Percentiles rank a stretch among this genome's conserved stretches.
Conservation (phyloP, 2,888 invertebrate genomes). For the Adineta ricciae region DNA sequence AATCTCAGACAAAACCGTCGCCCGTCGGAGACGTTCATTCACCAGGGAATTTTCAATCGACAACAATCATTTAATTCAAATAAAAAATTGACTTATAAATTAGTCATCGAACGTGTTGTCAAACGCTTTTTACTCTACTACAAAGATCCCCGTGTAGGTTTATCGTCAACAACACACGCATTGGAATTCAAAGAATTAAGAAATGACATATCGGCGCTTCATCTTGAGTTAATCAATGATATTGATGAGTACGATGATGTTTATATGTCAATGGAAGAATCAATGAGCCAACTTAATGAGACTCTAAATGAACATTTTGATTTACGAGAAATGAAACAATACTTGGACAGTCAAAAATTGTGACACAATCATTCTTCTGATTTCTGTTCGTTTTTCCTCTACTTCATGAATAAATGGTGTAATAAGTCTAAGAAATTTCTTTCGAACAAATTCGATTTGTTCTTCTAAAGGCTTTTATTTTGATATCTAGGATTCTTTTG, state of each 20-base stretch:
- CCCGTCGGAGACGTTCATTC: neutral
- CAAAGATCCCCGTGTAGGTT: constrained; percentile 47
- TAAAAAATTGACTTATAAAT: constrained; percentile 34
- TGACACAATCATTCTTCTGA: too few relatives aligned
- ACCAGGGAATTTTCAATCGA: neutral
- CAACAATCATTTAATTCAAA: neutral
- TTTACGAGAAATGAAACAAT: neutral
- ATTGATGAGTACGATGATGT: neutral
- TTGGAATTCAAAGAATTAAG: neutral
- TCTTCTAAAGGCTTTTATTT: neutral
- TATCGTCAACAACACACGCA: neutral
- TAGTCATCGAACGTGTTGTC: constrained; percentile 42
- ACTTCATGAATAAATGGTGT: too few relatives aligned
- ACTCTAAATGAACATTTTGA: neutral
- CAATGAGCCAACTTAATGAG: neutral
- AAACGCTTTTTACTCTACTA: constrained; percentile 54
- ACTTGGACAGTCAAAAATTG: neutral
- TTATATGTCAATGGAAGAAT: neutral
- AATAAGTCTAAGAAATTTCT: too few relatives aligned
- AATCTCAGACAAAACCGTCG: too few relatives aligned
- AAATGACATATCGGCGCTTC: neutral
- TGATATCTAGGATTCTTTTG: neutral
- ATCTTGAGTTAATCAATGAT: neutral
- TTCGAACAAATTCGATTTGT: neutral
- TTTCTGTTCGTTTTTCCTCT: too few relatives aligned